Base-by-base conservation (phyloP, 2,888 invertebrate genomes). In the Apotomis betuletana region DNA sequence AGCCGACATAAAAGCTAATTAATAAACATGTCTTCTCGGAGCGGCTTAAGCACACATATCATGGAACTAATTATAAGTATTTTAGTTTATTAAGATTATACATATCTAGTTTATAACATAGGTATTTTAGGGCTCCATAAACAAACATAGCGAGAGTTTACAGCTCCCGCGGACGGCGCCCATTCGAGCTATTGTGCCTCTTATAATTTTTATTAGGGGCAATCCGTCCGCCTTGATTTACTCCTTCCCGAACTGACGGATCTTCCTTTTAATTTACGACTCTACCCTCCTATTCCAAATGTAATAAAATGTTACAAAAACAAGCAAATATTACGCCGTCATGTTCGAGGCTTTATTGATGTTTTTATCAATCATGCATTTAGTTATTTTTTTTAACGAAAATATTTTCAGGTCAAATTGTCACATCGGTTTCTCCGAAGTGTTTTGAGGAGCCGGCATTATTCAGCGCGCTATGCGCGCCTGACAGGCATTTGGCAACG, bases 141-240 rank as follows among this genome's bases (percentile, higher is more conserved):
- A 92, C 92, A 92, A 93, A 92, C 92, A 92, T 89, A 91, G 91
- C 89, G 85, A 88, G 89, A 89, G 88, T 92, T 92, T 92, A 92
- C 90, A 87, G 88, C 92, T 90, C 88, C 91, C 89, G 91, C 91
- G 88, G 87, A 83, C 88, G 88, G 83, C 87, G 88, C 91, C 90
- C 90, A 91, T 90, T 89, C 88, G 87, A 87, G 80, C 87, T 88
- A 92, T 93, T 93, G 92, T 92, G 92, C 91, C 89, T 91, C 90
- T 92, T 93, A 93, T 93, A 93, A 92, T 93, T 93, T 93, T 93
- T 92, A 93, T 92, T 92, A 89, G 90, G 90, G 92, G 92, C 93
- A 92, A 93, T 93, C 90, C 92, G 91, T 92, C 92, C 86, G 87
- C 78, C 90, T 92, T 93, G 93, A 93, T 93, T 93, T 93, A 92